Evolutionary conservation across 1,140 invertebrate genomes (phyloP).

Genomic region (Eueides isabella): DNA sequence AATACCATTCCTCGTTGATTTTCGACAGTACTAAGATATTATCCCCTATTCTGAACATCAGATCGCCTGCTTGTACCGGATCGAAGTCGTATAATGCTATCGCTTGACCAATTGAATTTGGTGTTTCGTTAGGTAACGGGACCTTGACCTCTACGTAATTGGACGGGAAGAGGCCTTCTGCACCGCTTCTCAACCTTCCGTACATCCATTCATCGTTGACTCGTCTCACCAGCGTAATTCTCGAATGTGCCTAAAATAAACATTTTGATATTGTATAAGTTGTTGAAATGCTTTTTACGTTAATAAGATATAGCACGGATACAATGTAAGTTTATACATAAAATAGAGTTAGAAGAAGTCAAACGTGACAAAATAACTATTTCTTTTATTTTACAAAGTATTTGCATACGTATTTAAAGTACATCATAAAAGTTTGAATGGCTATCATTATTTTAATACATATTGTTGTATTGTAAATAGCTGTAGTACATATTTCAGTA

Average conservation of each 20-base stretch:
- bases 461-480: no score
- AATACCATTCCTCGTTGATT: constrained; percentile 92
- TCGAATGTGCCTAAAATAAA: constrained; percentile 85
- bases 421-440: no score
- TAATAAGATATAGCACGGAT: background rate
- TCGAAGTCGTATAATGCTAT: constrained; percentile 81
- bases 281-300: background rate
- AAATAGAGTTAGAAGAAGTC: background rate
- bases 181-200: constrained; percentile 84
- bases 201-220: constrained; percentile 92
- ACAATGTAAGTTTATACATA: background rate
- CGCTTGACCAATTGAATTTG: constrained; percentile 50
- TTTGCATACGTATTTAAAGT: background rate
- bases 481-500: background rate
- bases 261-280: constrained; percentile 9
- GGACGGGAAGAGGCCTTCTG: constrained; percentile 90
- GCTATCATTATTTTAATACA: no score
- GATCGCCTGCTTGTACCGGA: constrained; percentile 74
- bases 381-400: background rate
- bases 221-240: constrained; percentile 86
- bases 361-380: background rate
- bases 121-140: constrained; percentile 82
- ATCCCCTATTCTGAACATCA: constrained; percentile 83
- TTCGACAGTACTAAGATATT: constrained; percentile 87
- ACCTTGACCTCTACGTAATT: constrained; percentile 90